Conservation (phyloP, 1,140 invertebrate species). For the Gryllus bimaculatus region DNA sequence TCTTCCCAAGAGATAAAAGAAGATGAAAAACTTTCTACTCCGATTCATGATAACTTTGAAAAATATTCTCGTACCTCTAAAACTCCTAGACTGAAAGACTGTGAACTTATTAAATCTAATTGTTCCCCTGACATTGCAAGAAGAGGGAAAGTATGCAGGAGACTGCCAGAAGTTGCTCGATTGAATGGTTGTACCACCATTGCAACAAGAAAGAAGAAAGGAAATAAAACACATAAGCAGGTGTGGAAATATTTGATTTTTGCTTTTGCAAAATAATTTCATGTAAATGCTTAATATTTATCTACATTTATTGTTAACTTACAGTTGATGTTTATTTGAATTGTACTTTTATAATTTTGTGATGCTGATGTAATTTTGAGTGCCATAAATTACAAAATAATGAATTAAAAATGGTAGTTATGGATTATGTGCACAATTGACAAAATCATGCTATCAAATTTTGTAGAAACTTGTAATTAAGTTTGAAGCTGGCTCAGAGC, state of each 20-base stretch:
- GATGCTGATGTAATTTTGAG: too few species aligned
- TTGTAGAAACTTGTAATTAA: too few species aligned
- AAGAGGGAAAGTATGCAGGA: neutral
- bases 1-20: neutral
- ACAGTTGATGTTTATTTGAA: too few species aligned
- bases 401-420: too few species aligned
- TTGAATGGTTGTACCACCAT: neutral
- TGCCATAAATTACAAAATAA: too few species aligned
- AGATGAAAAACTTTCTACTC: neutral
- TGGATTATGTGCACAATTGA: too few species aligned
- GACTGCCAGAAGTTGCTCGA: neutral
- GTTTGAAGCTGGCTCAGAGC: too few species aligned
- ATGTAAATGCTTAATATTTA: too few species aligned
- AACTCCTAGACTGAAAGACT: neutral
- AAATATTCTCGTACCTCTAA: neutral
- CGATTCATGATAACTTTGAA: neutral
- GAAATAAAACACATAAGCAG: neutral
- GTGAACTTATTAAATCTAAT: too few species aligned
- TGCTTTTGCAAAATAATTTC: neutral
- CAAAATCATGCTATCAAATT: too few species aligned
- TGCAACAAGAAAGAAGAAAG: neutral
- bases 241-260: neutral
- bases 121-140: neutral
- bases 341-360: too few species aligned
- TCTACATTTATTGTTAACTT: too few species aligned